Base-by-base conservation (phyloP, 2,797 vertebrate genomes). In the Hoplostethus atlanticus region DNA sequence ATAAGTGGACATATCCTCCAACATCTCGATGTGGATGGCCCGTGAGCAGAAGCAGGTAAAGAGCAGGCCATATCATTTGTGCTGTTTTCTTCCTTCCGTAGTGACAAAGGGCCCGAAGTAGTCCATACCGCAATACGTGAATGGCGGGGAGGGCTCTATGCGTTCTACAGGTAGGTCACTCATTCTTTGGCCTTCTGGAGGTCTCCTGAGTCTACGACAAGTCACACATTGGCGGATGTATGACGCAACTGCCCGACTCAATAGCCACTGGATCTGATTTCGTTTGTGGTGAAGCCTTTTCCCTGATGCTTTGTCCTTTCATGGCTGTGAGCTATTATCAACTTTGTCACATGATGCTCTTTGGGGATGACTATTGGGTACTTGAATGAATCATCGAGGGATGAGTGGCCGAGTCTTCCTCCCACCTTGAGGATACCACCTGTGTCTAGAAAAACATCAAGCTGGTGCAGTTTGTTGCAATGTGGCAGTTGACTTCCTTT, bases 91-190 rank as follows among this genome's bases (percentile, higher is more conserved):
- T 34, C 64, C 57, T 36, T 76, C 51, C 47, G 66, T 80, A 1
- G 52, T 48, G 0, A 46, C 8, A 21, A 84, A 72, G 0, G 59
- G 77, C 16, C 67, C 66, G 11, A 77, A 80, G 28, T 51, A 75
- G 48, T 83, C 70, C 28, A 83, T 68, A 6, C 72, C 59, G 59
- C 44, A 65, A 2, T 30, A 79, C 2, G 76, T 56, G 28, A 84
- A 84, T 1, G 60, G 68, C 11, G 76, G 68, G 4, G 48, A 65
- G 21, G 66, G 36, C 13, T 75, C 67, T 7, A 60, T 17, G 21
- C 31, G 9, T 6, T 63, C 56, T 51, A 34, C n/a, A 1, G 54
- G 48, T 3, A 75, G 5, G 25, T 75, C 67, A 42, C 44, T 46
- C 68, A 80, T 75, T 6, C 7, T 10, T 40, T 76, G 72, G 1